Evolutionary conservation across 2,797 vertebrate genomes (phyloP).

Genomic region (Fringilla coelebs): DNA sequence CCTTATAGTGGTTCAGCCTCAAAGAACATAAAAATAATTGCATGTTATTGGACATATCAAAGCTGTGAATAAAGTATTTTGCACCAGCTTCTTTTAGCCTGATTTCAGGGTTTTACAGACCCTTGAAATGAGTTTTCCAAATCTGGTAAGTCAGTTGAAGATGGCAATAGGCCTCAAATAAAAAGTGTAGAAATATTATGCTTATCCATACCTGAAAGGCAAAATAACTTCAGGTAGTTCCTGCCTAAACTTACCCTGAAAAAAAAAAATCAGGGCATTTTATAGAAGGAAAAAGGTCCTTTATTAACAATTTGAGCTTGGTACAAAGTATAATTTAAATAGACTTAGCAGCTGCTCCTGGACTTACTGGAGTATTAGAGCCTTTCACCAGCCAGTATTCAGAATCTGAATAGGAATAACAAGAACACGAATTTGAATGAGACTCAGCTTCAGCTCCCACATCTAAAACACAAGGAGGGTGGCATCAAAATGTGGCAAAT

Average conservation of each 20-base stretch:
- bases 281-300: not conserved
- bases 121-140: not conserved
- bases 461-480: not conserved
- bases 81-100: not conserved
- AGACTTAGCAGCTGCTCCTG: slow-evolving; percentile 9
- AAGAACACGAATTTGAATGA: not conserved
- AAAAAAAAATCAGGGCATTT: not conserved
- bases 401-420: slow-evolving; percentile 35
- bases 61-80: not conserved
- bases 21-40: not conserved
- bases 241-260: not conserved
- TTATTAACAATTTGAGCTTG: not conserved
- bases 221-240: not conserved
- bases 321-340: not conserved
- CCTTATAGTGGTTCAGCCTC: not conserved
- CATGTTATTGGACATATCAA: not conserved
- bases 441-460: not conserved
- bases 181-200: not conserved
- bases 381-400: slow-evolving; percentile 20
- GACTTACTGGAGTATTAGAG: not conserved
- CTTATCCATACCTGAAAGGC: not conserved
- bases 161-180: not conserved
- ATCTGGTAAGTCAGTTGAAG: not conserved
- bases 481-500: slow-evolving; percentile 15
- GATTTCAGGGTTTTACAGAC: not conserved